phyloP scores from a whole-genome alignment of 2,797 vertebrate genomes.

The Melanogrammus aeglefinus region DNA sequence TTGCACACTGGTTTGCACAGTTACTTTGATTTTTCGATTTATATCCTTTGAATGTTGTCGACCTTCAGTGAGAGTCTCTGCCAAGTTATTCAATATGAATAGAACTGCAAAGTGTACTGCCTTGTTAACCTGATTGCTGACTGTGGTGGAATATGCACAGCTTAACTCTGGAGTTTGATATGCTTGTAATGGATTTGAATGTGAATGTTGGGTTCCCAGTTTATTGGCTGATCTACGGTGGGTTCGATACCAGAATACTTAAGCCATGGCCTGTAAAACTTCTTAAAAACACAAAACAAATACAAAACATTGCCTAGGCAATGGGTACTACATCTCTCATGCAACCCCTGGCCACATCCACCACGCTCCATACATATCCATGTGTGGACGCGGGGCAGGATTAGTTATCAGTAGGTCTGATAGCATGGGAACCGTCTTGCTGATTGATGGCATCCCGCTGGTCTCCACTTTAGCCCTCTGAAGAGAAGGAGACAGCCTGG shows the following conservation, averaged over 20 bases:
- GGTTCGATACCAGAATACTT: neutral
- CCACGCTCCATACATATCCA: no score
- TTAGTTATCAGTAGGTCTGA: neutral
- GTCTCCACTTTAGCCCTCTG: no score
- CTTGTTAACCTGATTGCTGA: neutral
- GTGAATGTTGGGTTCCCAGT: neutral
- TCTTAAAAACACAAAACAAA: no score
- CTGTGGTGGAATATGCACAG: neutral
- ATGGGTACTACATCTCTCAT: no score
- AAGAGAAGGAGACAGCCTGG: no score
- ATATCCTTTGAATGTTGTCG: neutral
- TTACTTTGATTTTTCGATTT: neutral
- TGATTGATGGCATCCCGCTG: no score
- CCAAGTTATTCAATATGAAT: no score
- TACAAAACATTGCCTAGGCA: no score
- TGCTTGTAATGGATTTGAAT: neutral
- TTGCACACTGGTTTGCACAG: neutral
- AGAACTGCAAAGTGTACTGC: no score
- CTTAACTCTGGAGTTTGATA: neutral
- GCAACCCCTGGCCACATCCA: neutral
- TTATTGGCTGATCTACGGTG: neutral
- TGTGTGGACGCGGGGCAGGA: neutral
- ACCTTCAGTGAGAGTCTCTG: neutral
- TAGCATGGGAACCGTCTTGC: no score
- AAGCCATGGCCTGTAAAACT: neutral